These are phyloP conservation scores for Noctuana brunneofusca DNA, from an alignment of 2,888 invertebrate genomes.

Conservation along the genomic window DNA sequence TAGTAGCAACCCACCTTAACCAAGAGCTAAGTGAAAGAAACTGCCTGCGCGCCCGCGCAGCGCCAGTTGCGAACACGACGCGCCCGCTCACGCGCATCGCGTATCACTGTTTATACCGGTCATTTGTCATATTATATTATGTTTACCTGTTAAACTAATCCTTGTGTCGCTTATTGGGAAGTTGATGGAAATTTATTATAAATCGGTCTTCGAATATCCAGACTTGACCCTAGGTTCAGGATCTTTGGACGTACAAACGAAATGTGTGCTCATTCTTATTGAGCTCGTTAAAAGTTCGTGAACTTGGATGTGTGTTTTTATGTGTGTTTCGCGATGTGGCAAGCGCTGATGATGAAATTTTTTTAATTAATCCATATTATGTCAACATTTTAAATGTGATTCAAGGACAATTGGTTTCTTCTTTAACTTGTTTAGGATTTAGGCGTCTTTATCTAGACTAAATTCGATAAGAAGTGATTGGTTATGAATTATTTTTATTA, in stretches of 20 bases:
- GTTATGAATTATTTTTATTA: too few species aligned
- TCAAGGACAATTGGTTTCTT: neutral
- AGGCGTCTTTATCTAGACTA: neutral
- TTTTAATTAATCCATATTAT: too few species aligned
- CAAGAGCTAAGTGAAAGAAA: conserved; percentile 67
- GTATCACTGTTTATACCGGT: conserved; percentile 28
- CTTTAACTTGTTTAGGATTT: neutral
- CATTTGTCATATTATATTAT: conserved; percentile 21
- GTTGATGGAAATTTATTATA: neutral
- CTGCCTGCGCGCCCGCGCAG: conserved; percentile 52
- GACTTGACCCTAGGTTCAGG: too few species aligned
- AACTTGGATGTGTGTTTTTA: conserved; percentile 7
- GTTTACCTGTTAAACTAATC: neutral
- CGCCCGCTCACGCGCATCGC: conserved; percentile 62
- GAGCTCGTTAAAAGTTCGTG: neutral
- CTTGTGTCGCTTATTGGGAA: neutral
- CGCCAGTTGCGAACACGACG: conserved; percentile 65
- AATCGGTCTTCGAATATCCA: too few species aligned
- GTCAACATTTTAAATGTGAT: too few species aligned
- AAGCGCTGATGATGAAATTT: too few species aligned
- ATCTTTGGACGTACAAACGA: too few species aligned
- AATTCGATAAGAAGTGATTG: too few species aligned
- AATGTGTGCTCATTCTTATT: neutral
- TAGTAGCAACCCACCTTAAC: conserved; percentile 26
- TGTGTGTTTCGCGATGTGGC: neutral